Evolutionary conservation across 1,140 invertebrate genomes (phyloP).

Genomic region (Aphidius gifuensis): DNA sequence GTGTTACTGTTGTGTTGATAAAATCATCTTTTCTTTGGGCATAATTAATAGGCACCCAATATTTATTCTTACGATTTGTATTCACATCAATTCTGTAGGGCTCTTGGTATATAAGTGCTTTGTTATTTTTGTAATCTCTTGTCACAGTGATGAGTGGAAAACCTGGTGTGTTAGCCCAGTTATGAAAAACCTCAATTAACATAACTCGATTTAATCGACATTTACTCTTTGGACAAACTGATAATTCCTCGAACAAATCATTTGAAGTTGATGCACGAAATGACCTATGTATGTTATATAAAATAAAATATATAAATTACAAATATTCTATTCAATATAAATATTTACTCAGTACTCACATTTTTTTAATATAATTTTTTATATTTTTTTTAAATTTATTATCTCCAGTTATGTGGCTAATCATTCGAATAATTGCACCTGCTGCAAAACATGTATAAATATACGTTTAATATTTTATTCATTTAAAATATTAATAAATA

Average conservation of each 20-base stretch:
- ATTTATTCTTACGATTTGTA: slow-evolving; percentile 39
- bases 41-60: slow-evolving; percentile 60
- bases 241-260: slow-evolving; percentile 60
- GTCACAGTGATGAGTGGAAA: slow-evolving; percentile 75
- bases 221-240: slow-evolving; percentile 38
- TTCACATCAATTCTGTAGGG: slow-evolving; percentile 37
- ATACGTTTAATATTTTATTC: slow-evolving; percentile 53
- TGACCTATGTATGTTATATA: slow-evolving; percentile 30
- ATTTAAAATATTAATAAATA: slow-evolving; percentile 70
- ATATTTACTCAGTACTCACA: slow-evolving; percentile 41
- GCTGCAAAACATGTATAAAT: slow-evolving; percentile 42
- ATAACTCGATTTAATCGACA: slow-evolving; percentile 61
- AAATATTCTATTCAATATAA: slow-evolving; percentile 9
- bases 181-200: slow-evolving; percentile 73
- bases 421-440: slow-evolving; percentile 58
- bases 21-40: slow-evolving; percentile 49
- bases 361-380: slow-evolving; percentile 40
- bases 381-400: slow-evolving; percentile 52
- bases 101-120: slow-evolving; percentile 51
- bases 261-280: slow-evolving; percentile 57
- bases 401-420: slow-evolving; percentile 53
- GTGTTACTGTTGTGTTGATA: slow-evolving; percentile 46
- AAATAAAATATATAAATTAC: background rate
- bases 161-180: slow-evolving; percentile 78
- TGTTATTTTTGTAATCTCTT: slow-evolving; percentile 58